A percentile compares a stretch with the other conserved stretches of the same genome.
Conservation (phyloP, 2,888 invertebrate species). For the Polydrusus cervinus region DNA sequence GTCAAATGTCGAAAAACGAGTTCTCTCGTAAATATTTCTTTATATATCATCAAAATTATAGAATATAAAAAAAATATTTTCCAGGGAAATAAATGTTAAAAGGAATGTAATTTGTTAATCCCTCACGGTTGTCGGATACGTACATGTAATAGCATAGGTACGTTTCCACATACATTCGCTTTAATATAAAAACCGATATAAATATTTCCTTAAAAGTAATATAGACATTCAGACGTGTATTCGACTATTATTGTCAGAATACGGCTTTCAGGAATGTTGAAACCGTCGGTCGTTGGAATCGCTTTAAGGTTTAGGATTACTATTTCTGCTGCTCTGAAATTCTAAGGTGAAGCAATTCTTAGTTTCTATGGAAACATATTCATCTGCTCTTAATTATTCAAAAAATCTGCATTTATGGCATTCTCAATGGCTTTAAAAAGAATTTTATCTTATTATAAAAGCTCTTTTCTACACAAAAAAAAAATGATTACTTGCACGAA, state of each 20-base stretch:
- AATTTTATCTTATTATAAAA: too few species aligned
- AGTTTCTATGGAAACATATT: constrained; percentile 20
- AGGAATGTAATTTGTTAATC: background rate
- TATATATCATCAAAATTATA: too few species aligned
- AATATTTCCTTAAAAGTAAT: constrained; percentile 48
- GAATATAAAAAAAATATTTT: background rate
- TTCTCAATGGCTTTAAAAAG: too few species aligned
- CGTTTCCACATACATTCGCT: background rate
- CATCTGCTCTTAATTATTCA: background rate
- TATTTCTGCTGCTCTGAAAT: constrained; percentile 35
- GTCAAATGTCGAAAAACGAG: too few species aligned
- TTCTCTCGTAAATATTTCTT: too few species aligned
- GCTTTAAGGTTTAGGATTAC: constrained; percentile 43
- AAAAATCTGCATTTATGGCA: background rate
- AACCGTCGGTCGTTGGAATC: constrained; percentile 38
- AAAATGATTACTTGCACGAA: too few species aligned
- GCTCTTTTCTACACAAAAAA: too few species aligned
- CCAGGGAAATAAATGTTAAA: background rate
- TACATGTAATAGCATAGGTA: background rate
- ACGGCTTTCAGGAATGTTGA: constrained; percentile 40
- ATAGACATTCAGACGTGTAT: constrained; percentile 48
- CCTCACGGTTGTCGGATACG: background rate
- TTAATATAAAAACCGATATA: constrained; percentile 29
- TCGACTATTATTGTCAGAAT: constrained; percentile 41
- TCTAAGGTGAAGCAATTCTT: constrained; percentile 39